Evolutionary conservation across 2,797 vertebrate genomes (phyloP), one percentile per base, ranked within the genome.

Genomic region (Rhinogobio ventralis): DNA sequence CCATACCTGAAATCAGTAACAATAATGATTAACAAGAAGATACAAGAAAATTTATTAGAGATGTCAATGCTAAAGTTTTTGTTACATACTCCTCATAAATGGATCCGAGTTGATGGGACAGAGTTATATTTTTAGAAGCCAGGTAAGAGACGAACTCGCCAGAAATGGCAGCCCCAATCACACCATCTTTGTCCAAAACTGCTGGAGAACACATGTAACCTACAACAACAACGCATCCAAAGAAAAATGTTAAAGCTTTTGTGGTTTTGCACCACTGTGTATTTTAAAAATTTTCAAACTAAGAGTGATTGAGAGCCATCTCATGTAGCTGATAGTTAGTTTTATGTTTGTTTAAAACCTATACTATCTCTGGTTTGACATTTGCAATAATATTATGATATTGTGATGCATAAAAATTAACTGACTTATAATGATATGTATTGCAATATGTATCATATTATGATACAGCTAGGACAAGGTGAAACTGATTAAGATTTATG

Each of bases 151-250:
- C 91, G 95, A 98, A 92, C 91, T 99, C 98, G 0, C 97, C 98
- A 9, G 95, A 94, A 75, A 99, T 98, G 87, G 96, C 98, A 2
- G 98, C 98, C 0, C 96, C 98, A 6, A 97, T 99, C 81, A 99
- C 96, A 28, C 98, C 98, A 64, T 99, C 98, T 91, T 99, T 99
- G 92, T 99, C 98, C 93, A 99, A 87, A 42, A 99, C 98, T 33
- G 93, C 95, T n/a, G 97, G 94, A 87, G 96, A 96, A 90, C 98
- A 99, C 98, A 99, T 99, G 69, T 99, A 99, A 0, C 98, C 98
- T 99, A 51, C 17, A 77, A 77, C 20, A 80, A 49, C 4, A 69
- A 91, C n/a, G 91, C 80, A 87, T 83, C 85, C 30, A 7, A 53
- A 30, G 11, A 57, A 64, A 64, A 14, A 51, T 25, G 36, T 64